Conservation (phyloP, 2,797 vertebrate genomes). For the Notolabrus celidotus region DNA sequence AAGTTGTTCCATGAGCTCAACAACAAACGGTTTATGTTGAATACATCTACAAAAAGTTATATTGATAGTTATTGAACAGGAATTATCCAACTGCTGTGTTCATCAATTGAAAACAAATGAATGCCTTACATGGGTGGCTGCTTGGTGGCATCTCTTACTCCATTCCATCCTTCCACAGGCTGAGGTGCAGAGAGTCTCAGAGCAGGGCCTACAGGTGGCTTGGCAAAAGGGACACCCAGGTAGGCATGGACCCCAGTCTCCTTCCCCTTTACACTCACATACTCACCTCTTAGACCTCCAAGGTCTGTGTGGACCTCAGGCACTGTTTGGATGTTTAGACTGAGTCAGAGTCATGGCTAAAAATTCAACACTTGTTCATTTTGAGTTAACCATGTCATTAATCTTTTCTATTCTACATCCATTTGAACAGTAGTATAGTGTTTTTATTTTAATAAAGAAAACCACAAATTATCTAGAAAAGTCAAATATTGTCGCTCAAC, state of each 20-base stretch:
- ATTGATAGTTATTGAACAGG: fast-evolving
- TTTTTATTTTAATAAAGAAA: too few species aligned
- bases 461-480: too few species aligned
- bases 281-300: slow-evolving; percentile 76
- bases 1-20: fast-evolving
- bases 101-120: not conserved
- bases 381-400: too few species aligned
- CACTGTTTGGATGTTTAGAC: slow-evolving; percentile 35
- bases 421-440: too few species aligned
- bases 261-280: slow-evolving; percentile 76
- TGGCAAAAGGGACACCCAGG: slow-evolving; percentile 82
- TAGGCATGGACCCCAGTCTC: slow-evolving; percentile 75
- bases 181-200: slow-evolving; percentile 80
- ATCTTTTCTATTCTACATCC: too few species aligned
- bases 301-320: slow-evolving; percentile 73
- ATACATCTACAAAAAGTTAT: slow-evolving; percentile 68
- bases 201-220: slow-evolving; percentile 76
- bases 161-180: slow-evolving; percentile 76
- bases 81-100: not conserved
- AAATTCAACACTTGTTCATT: too few species aligned
- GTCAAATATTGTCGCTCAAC: too few species aligned
- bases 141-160: slow-evolving; percentile 77
- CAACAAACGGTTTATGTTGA: slow-evolving; percentile 17
- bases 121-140: slow-evolving; percentile 77
- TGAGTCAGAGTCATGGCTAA: not conserved